Base-by-base conservation (phyloP, 2,113 vertebrate genomes). In the Onychostruthus taczanowskii region DNA sequence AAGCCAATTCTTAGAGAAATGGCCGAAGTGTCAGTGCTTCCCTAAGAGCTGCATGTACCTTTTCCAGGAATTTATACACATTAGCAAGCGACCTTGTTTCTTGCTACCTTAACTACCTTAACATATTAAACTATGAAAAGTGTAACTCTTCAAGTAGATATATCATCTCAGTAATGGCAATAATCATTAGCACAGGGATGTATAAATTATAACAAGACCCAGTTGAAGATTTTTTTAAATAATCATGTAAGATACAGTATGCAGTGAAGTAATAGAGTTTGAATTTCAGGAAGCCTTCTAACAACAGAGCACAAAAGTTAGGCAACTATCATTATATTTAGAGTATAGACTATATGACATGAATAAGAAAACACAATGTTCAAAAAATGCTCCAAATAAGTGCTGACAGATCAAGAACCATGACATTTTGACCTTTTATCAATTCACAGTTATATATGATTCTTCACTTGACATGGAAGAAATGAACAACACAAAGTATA, bases 21-120 rank as follows among this genome's bases (percentile, higher is more conserved):
- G 2, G 16, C 4, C 33, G 52, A 68, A 1, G 1, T 16, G 0
- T 10, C 59, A 78, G 8, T n/a, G 16, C 28, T 79, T 64, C 28
- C 13, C 21, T 47, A 49, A 49, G 28, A 79, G 37, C 56, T 4
- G 10, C 26, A 63, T 19, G 33, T 21, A 44, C 6, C 44, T 91
- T 79, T 82, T 75, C 66, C 68, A 94, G 62, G 35, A 77, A 63
- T 7, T 72, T 13, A 59, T 7, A 59, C 2, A 39, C 3, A 10
- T 11, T 44, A 17, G 16, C 27, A 80, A 67, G 30, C 31, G 41
- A 55, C 14, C 19, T 80, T 84, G 13, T 47, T 87, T 80, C 35
- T 43, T 72, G 16, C 4, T 35, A 26, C 49, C 73, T 84, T 72
- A 66, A 75, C n/a, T 89, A 28, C 35, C 63, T 13, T 35, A 96